These are phyloP conservation scores for Agapetus fuscipes DNA, from an alignment of 2,888 invertebrate species.

Conservation along the genomic window DNA sequence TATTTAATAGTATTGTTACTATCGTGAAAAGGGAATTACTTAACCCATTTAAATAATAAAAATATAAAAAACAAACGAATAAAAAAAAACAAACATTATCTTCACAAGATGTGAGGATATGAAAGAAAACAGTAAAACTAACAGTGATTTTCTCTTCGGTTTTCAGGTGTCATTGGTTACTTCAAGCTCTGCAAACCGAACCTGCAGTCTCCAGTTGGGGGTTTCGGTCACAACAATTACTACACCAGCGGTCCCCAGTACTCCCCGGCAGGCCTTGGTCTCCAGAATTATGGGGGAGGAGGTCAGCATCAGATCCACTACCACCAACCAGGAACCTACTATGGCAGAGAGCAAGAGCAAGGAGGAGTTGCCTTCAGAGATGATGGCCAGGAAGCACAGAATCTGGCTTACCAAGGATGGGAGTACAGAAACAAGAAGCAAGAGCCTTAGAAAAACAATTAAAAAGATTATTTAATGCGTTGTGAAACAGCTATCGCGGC, in stretches of 20 bases:
- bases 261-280: conserved; percentile 63
- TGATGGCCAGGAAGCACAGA: conserved; percentile 46
- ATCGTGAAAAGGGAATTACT: too few relatives aligned
- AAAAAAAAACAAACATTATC: too few relatives aligned
- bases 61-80: too few relatives aligned
- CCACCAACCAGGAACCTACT: conserved; percentile 22
- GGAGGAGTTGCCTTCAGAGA: conserved; percentile 58
- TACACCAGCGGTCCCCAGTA: conserved; percentile 53
- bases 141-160: too few relatives aligned
- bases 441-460: too few relatives aligned
- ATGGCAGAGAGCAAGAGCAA: conserved; percentile 23
- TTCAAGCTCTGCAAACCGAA: conserved; percentile 75
- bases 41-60: too few relatives aligned
- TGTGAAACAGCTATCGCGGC: too few relatives aligned
- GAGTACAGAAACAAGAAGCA: conserved; percentile 42
- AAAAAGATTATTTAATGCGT: too few relatives aligned
- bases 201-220: conserved; percentile 45
- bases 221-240: conserved; percentile 31
- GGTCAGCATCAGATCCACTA: conserved; percentile 29
- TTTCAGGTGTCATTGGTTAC: conserved; percentile 66
- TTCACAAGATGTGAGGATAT: not conserved
- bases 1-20: too few relatives aligned
- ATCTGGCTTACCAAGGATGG: conserved; percentile 68
- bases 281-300: conserved; percentile 49
- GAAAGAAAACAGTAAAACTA: too few relatives aligned